Evolutionary conservation across 2,888 invertebrate genomes (phyloP), one percentile per base, ranked within the genome.

Genomic region (Abrostola triplasia): DNA sequence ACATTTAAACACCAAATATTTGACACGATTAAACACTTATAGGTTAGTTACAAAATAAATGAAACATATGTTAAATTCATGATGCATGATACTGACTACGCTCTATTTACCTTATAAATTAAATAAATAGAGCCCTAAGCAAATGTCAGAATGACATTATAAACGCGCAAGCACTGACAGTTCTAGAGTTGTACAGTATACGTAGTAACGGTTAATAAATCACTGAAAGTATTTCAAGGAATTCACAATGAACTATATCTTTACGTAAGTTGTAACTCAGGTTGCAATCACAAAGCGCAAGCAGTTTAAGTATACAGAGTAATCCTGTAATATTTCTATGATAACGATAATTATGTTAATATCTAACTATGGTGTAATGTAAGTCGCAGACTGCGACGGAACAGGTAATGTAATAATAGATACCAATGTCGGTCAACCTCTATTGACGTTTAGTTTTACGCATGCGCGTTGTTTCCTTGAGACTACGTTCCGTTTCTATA

Each of bases 401-500:
- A n/a, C n/a, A 49, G 37, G 7, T 41, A 40, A 47, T 13, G 10
- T 8, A 48, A 9, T n/a, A n/a, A n/a, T n/a, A n/a, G n/a, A n/a
- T 8, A 36, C 6, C 36, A 41, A 58, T 37, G 49, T 49, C 49
- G 9, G 57, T 38, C 47, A 54, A 49, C 56, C 64, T 55, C 64
- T 80, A 81, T 71, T 64, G 76, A 79, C 66, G 64, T 71, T 63
- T 56, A 10, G 51, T 73, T 75, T 13, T 41, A 73, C 81, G 77
- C 83, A 84, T 80, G 80, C 84, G 81, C 51, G 64, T 13, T 11
- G 1, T 57, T 37, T 12, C 6, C 5, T 6, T 0, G 8, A 6
- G 13, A 36, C 11, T 35, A 51, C 36, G 44, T 47, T 47, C 44
- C 44, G 44, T 47, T 47, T 9, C 8, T 9, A 24, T 24, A 24